Percentiles rank a stretch among this genome's conserved stretches.
These are phyloP conservation scores for Epicauta chinensis DNA, from an alignment of 1,140 invertebrate genomes.

Conservation along the genomic window DNA sequence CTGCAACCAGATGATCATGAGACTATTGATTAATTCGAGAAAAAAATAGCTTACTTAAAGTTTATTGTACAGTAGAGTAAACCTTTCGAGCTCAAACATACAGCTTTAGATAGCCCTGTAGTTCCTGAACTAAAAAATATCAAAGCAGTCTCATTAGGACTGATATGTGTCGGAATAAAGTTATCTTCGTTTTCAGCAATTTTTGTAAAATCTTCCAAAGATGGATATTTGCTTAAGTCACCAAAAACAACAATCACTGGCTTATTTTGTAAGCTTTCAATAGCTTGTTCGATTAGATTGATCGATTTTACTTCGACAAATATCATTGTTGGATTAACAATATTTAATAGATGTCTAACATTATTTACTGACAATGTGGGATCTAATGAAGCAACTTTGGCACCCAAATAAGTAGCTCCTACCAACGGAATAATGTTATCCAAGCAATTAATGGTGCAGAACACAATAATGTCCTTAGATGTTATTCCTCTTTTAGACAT, in stretches of 20 bases:
- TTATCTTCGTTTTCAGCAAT: slow-evolving; percentile 5
- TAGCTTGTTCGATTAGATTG: slow-evolving; percentile 9
- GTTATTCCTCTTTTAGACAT: slow-evolving; percentile 41
- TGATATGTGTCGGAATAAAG: slow-evolving; percentile 12
- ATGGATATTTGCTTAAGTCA: slow-evolving; percentile 10
- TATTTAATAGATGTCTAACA: slow-evolving; percentile 4
- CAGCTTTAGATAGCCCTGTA: slow-evolving; percentile 67
- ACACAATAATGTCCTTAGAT: slow-evolving; percentile 42
- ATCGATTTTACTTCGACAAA: slow-evolving; percentile 16
- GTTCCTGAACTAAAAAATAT: slow-evolving; percentile 64
- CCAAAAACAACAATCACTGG: slow-evolving; percentile 18
- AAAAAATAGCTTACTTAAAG: too few relatives aligned
- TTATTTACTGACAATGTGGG: slow-evolving; percentile 8
- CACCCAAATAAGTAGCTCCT: slow-evolving; percentile 44
- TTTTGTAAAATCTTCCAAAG: slow-evolving; percentile 13
- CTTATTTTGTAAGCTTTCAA: slow-evolving; percentile 1
- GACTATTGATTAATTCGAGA: too few relatives aligned
- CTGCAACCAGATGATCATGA: neutral
- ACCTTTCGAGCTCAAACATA: slow-evolving; percentile 9
- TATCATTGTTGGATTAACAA: slow-evolving; percentile 12
- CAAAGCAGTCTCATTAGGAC: slow-evolving; percentile 32
- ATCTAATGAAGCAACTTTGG: slow-evolving; percentile 17
- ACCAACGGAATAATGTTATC: slow-evolving; percentile 45
- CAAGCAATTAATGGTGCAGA: slow-evolving; percentile 45
- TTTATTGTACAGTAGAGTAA: neutral